Percentiles rank a stretch among this genome's conserved stretches.
Evolutionary conservation across 64 coral and sea anemone genomes (phyloP).

Genomic region (Stichodactyla helianthus): DNA sequence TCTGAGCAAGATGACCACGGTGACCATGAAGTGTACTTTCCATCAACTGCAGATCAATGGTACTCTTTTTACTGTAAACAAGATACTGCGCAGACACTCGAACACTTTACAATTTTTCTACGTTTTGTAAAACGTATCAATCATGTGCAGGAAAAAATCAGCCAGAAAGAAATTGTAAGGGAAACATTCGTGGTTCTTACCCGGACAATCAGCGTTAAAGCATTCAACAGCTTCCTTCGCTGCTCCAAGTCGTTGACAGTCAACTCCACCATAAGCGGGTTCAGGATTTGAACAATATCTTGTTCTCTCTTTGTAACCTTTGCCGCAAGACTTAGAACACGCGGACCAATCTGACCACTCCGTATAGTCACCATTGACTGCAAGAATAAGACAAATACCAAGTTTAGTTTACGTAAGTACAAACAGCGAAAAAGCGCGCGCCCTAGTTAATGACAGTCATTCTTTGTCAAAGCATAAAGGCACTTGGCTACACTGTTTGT

Average conservation of each 20-base stretch:
- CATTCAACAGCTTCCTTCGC: constrained; percentile 60
- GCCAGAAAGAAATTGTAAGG: not conserved
- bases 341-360: constrained; percentile 77
- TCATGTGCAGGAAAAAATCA: not conserved
- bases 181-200: not conserved
- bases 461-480: too few species aligned
- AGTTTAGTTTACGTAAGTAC: too few species aligned
- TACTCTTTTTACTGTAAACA: too few species aligned
- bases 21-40: constrained; percentile 77
- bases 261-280: constrained; percentile 75
- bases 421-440: too few species aligned
- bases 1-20: constrained; percentile 77
- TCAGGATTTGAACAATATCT: constrained; percentile 72
- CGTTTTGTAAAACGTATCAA: not conserved
- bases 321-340: constrained; percentile 69
- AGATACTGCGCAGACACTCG: too few species aligned
- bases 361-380: constrained; percentile 84
- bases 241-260: constrained; percentile 61
- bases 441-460: too few species aligned
- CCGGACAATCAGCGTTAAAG: constrained; percentile 70
- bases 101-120: too few species aligned
- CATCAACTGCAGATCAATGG: constrained; percentile 50
- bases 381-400: not conserved
- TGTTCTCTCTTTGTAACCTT: constrained; percentile 62
- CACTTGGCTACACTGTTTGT: too few species aligned